phyloP scores from a whole-genome alignment of 2,888 invertebrate genomes.

The Shargacucullia verbasci region DNA sequence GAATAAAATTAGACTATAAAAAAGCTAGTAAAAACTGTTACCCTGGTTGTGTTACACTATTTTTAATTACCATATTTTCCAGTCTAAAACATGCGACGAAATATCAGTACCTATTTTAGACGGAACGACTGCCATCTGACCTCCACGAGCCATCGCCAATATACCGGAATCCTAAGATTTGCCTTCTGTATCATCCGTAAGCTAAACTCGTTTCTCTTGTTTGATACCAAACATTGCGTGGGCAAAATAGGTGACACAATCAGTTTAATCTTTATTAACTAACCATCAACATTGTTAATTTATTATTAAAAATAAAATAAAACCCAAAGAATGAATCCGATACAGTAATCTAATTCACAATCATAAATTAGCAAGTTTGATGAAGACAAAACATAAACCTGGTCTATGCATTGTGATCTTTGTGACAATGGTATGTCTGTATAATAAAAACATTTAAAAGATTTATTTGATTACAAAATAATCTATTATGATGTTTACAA shows the following conservation, averaged over 20 bases:
- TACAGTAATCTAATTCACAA: conserved; percentile 24
- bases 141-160: background rate
- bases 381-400: background rate
- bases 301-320: conserved; percentile 8
- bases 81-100: too few species aligned
- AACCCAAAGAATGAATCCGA: conserved; percentile 5
- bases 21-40: too few species aligned
- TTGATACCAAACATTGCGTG: conserved; percentile 9
- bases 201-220: conserved; percentile 7
- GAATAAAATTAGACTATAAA: too few species aligned
- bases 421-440: background rate
- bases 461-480: too few species aligned
- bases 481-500: too few species aligned
- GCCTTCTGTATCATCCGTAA: background rate
- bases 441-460: too few species aligned
- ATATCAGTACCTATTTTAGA: too few species aligned
- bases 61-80: too few species aligned
- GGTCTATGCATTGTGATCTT: background rate
- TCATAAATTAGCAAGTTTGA: conserved; percentile 10
- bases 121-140: too few species aligned
- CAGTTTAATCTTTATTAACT: conserved; percentile 11
- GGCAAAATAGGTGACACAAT: conserved; percentile 33
- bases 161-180: background rate
- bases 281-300: conserved; percentile 2
- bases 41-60: too few species aligned